Conservation (phyloP, 2,888 invertebrate genomes). For the Cephonodes hylas region DNA sequence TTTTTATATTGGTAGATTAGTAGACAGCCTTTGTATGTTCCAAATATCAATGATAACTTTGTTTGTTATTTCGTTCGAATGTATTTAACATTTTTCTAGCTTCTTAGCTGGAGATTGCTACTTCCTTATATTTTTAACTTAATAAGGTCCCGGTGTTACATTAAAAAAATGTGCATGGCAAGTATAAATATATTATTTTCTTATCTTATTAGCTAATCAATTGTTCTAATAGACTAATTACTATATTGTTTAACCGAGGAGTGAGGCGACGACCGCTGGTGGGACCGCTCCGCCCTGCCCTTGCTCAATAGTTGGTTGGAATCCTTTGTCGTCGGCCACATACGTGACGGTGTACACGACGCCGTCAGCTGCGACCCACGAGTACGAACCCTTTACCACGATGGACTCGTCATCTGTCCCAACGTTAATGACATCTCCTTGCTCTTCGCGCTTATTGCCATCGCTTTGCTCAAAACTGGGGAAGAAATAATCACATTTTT, state of each 20-base stretch:
- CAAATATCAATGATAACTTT: too few species aligned
- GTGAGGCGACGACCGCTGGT: slow-evolving; percentile 53
- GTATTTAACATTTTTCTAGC: too few species aligned
- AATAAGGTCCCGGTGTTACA: background rate
- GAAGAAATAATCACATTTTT: slow-evolving; percentile 13
- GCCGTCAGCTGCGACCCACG: slow-evolving; percentile 74
- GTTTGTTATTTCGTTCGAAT: too few species aligned
- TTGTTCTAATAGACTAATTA: slow-evolving; percentile 30
- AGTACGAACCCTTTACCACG: slow-evolving; percentile 72
- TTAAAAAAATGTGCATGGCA: background rate
- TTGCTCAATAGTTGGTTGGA: slow-evolving; percentile 68
- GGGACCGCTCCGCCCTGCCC: slow-evolving; percentile 53
- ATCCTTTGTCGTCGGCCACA: slow-evolving; percentile 81
- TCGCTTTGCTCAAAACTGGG: slow-evolving; percentile 77
- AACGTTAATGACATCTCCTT: slow-evolving; percentile 73
- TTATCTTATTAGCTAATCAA: background rate
- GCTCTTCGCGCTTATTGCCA: slow-evolving; percentile 71
- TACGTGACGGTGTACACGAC: slow-evolving; percentile 73
- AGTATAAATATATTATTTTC: background rate
- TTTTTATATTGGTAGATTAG: too few species aligned
- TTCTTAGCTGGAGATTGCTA: too few species aligned
- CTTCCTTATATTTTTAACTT: too few species aligned
- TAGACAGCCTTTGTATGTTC: too few species aligned
- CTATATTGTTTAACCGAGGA: slow-evolving; percentile 46
- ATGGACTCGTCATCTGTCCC: slow-evolving; percentile 78